Evolutionary conservation across 2,888 invertebrate species (phyloP).

Genomic region (Drosophila austrosaltans): DNA sequence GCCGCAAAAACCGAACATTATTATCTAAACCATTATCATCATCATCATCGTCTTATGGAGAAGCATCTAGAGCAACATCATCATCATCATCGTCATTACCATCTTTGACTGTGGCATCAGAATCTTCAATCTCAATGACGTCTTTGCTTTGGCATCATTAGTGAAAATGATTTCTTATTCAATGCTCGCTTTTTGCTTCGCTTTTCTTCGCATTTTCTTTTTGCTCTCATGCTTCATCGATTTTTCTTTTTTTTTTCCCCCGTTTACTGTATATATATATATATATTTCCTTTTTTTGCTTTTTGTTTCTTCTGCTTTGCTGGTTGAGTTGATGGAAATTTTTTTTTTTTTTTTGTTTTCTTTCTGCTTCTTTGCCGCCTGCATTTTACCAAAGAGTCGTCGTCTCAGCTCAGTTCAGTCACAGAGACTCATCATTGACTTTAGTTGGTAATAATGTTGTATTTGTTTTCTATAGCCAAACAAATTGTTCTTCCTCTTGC

Average conservation of each 20-base stretch:
- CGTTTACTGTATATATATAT: no score
- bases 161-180: conserved; percentile 73
- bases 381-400: conserved; percentile 38
- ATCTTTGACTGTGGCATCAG: conserved; percentile 9
- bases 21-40: neutral
- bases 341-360: neutral
- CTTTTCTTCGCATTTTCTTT: conserved; percentile 18
- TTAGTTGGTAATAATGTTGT: conserved; percentile 55
- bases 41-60: neutral
- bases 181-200: conserved; percentile 43
- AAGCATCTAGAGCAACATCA: neutral
- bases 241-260: conserved; percentile 50
- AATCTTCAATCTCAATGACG: conserved; percentile 53
- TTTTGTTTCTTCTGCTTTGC: conserved; percentile 48
- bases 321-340: conserved; percentile 66
- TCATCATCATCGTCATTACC: neutral
- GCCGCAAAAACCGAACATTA: conserved; percentile 17
- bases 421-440: conserved; percentile 37
- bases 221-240: conserved; percentile 69
- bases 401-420: neutral
- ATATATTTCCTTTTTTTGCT: neutral
- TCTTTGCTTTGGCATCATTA: conserved; percentile 59
- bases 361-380: conserved; percentile 39
- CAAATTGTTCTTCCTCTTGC: conserved; percentile 34
- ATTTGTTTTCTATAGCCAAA: conserved; percentile 53